Percentiles rank a stretch among this genome's conserved stretches.
phyloP scores from a whole-genome alignment of 1,140 invertebrate genomes.

The Patella vulgata region DNA sequence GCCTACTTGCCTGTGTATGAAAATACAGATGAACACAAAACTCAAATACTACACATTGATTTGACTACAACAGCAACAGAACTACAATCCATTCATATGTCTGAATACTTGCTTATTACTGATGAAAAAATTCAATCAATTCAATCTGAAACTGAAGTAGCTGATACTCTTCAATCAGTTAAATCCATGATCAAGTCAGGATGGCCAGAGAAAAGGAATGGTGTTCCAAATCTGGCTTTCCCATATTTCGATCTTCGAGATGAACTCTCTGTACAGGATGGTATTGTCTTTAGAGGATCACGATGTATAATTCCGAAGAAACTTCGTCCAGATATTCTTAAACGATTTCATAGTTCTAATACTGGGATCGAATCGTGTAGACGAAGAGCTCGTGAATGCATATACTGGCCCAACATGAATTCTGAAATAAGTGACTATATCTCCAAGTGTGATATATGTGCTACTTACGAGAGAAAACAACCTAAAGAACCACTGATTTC shows the following conservation, averaged over 20 bases:
- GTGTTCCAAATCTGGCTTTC: background rate
- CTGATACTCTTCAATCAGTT: no score
- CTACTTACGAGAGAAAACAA: slow-evolving; percentile 9
- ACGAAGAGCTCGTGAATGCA: slow-evolving; percentile 25
- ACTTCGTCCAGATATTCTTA: slow-evolving; percentile 25
- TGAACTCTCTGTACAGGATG: slow-evolving; percentile 38
- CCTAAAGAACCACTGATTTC: slow-evolving; percentile 18
- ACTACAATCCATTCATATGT: no score
- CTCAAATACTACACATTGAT: no score
- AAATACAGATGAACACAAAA: no score
- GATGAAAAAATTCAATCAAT: no score
- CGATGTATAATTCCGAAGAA: slow-evolving; percentile 27
- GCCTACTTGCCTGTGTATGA: no score
- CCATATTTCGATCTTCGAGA: slow-evolving; percentile 28
- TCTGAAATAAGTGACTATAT: slow-evolving; percentile 29
- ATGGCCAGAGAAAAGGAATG: slow-evolving; percentile 19
- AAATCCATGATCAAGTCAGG: slow-evolving; percentile 9
- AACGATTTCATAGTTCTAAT: slow-evolving; percentile 26
- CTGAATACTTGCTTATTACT: no score
- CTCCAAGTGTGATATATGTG: slow-evolving; percentile 25
- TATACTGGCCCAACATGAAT: slow-evolving; percentile 42
- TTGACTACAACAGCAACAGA: no score
- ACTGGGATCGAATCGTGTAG: slow-evolving; percentile 32
- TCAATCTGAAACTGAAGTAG: no score
- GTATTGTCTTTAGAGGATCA: slow-evolving; percentile 31